Base-by-base conservation (phyloP, 2,888 invertebrate species). In the Paralinhomoeus sp. region DNA sequence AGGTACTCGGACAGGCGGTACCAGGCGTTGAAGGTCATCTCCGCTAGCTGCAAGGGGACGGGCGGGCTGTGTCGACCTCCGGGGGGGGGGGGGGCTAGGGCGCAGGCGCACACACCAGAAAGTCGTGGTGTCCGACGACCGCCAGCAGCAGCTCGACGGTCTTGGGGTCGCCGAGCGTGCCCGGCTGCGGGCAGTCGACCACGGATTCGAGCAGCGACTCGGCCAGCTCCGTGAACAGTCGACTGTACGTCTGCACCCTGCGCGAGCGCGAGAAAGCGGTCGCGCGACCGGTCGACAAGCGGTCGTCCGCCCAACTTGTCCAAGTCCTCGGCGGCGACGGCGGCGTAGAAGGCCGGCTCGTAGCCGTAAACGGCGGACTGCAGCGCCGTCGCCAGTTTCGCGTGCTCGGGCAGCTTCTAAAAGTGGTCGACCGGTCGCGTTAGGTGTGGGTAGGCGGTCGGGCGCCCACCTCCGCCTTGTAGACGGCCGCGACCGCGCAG, bases 1-100 rank as follows among this genome's bases (percentile, higher is more conserved):
- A 97, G 69, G 57, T 80, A 78, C 66, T 97, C 93, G 3, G 91
- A 87, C 33, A 97, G 66, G 24, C 82, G 74, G 67, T 85, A 91
- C 97, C 97, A 97, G 47, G 91, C 72, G 65, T 84, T 82, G 63
- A 93, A 97, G 1, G 93, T 87, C 53, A 91, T 82, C 57, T 75
- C 75, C 15, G 75, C 73, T 17, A 77, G 72, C 75, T 75, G 57
- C 23, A 44, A 53, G 2, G n/a, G n/a, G n/a, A n/a, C n/a, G n/a
- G n/a, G n/a, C n/a, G n/a, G n/a, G n/a, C n/a, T n/a, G n/a, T n/a
- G n/a, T n/a, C n/a, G 5, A 22, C 5, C 20, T 18, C 20, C 17
- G 17, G 7, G 38, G 23, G 39, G 20, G 20, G n/a, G 15, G 20
- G 1, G 22, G 35, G 31, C 17, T 39, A 17, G 31, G 15, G 35